Evolutionary conservation across 2,113 vertebrate genomes (phyloP), one percentile per base, ranked within the genome.

Genomic region (Lagopus muta): DNA sequence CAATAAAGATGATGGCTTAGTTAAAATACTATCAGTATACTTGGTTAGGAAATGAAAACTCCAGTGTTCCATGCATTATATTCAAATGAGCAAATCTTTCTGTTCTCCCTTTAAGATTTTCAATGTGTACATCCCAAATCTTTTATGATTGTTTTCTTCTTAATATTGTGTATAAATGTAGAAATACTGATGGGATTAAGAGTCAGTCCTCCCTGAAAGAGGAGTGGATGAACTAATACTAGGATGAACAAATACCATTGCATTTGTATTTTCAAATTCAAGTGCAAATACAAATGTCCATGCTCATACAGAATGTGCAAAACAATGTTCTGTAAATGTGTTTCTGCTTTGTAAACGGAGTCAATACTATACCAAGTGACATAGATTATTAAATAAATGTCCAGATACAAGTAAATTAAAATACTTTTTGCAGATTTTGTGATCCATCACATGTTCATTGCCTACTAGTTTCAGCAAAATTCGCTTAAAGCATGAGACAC

Each of bases 1-100:
- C n/a, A 92, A 27, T 92, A 91, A 94, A 93, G 82, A 90, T 83
- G 86, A 97, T 93, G 54, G 43, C 45, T 93, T 95, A 96, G 80
- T 96, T 92, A 95, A 97, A 92, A 66, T 54, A 50, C 65, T 58
- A 81, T 88, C 71, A 94, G 69, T 93, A 93, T 70, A n/a, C 60
- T 92, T 92, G 62, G 34, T 66, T 87, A 83, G 40, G 70, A 93
- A 92, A 91, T 28, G 17, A 94, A 95, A 92, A 50, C 11, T 13
- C 8, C 42, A 50, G 16, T 79, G 58, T 89, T 85, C 57, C 38
- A 78, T 54, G 43, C 27, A 45, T 21, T 60, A 34, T 90, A 36
- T 92, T 89, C 92, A 92, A 92, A 85, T 27, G 17, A 74, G 62
- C 82, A 81, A 83, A 72, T 32, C 25, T 85, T 90, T 42, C 67